Evolutionary conservation across 2,888 invertebrate species (phyloP).

Genomic region (Mesoligia furuncula): DNA sequence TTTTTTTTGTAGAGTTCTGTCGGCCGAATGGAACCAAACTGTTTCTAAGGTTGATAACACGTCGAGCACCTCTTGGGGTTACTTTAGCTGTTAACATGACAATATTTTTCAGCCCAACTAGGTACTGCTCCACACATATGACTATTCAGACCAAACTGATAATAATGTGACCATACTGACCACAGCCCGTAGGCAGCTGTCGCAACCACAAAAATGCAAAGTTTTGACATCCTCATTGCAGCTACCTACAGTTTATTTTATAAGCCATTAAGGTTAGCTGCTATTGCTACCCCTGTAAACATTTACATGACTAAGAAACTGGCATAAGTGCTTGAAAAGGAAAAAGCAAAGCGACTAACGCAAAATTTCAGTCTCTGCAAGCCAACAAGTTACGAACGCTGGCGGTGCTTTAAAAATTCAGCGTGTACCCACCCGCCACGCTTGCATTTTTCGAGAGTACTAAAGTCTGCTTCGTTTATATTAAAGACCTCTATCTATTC

Average conservation of each 20-base stretch:
- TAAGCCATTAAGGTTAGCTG: not conserved
- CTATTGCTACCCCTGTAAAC: slow-evolving; percentile 27
- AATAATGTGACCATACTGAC: not conserved
- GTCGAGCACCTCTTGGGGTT: not conserved
- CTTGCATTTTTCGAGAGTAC: slow-evolving; percentile 89
- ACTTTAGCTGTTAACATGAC: not conserved
- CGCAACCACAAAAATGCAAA: not conserved
- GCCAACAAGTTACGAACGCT: slow-evolving; percentile 72
- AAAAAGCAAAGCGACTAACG: slow-evolving; percentile 60
- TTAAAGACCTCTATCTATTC: slow-evolving; percentile 90
- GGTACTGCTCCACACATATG: not conserved
- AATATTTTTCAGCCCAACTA: not conserved
- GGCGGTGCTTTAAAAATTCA: slow-evolving; percentile 86
- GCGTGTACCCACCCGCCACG: slow-evolving; percentile 82
- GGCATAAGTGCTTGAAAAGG: slow-evolving; percentile 43
- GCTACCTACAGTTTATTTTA: slow-evolving; percentile 7
- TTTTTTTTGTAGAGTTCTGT: no score
- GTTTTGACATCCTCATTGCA: not conserved
- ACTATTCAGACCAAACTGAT: not conserved
- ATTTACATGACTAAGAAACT: slow-evolving; percentile 46
- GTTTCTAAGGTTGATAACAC: not conserved
- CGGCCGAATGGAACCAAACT: not conserved
- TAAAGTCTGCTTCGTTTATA: slow-evolving; percentile 90
- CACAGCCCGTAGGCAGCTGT: no score
- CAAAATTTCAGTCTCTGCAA: slow-evolving; percentile 67